These are phyloP conservation scores for Gracilinanus agilis DNA, from an alignment of 2,113 vertebrate species.

Conservation along the genomic window DNA sequence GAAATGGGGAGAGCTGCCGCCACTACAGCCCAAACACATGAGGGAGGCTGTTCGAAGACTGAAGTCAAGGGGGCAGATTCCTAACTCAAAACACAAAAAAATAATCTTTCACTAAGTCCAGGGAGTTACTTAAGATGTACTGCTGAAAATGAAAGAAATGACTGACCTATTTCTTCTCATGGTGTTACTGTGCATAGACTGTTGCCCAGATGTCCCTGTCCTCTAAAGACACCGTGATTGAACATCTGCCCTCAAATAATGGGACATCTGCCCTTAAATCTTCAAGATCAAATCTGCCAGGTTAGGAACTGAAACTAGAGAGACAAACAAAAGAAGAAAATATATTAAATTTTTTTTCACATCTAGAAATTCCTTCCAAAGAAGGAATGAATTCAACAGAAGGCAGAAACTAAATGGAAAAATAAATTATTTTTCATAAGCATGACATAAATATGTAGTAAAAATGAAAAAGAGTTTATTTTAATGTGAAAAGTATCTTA, in stretches of 20 bases:
- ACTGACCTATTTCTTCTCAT: background rate
- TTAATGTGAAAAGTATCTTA: background rate
- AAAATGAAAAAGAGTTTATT: background rate
- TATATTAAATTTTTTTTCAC: background rate
- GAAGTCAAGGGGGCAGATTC: conserved; percentile 93
- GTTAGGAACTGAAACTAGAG: background rate
- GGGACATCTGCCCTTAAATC: background rate
- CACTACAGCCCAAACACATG: conserved; percentile 97
- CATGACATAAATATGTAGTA: background rate
- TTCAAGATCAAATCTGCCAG: background rate
- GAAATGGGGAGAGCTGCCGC: conserved; percentile 96
- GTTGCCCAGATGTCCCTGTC: too few relatives aligned
- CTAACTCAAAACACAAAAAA: conserved; percentile 94
- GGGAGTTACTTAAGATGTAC: background rate
- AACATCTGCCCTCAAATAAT: background rate
- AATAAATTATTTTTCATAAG: background rate
- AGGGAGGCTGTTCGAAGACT: conserved; percentile 93
- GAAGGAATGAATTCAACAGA: background rate
- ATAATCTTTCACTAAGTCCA: conserved; percentile 90
- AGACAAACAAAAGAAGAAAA: background rate
- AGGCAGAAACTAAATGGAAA: background rate
- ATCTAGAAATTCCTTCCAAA: background rate
- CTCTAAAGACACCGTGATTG: background rate
- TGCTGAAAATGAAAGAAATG: background rate
- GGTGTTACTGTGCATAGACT: too few relatives aligned